These are phyloP conservation scores for Lasioglossum malachurum DNA, from an alignment of 2,888 invertebrate genomes.

Conservation along the genomic window DNA sequence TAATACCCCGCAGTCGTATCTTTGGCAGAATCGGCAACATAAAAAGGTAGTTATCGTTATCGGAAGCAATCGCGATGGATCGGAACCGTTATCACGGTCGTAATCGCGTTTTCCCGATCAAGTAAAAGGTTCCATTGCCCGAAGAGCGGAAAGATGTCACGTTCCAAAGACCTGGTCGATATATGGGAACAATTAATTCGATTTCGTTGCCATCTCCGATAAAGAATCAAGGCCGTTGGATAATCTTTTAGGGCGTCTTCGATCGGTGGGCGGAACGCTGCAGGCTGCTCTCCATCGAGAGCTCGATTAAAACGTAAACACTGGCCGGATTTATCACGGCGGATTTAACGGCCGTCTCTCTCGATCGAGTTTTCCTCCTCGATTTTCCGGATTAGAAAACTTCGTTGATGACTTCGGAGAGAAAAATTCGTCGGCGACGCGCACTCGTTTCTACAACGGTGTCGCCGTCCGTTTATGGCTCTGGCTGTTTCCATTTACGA, in stretches of 20 bases:
- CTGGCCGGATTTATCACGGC: not conserved
- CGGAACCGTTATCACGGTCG: not conserved
- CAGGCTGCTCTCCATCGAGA: not conserved
- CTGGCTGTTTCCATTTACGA: not conserved
- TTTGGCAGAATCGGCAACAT: not conserved
- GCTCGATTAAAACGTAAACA: slow-evolving; percentile 7
- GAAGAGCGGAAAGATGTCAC: not conserved
- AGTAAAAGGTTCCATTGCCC: not conserved
- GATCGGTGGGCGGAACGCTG: not conserved
- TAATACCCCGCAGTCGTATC: not conserved
- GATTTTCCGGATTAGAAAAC: not conserved
- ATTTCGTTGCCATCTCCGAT: not conserved
- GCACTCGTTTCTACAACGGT: not conserved
- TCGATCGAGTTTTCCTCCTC: not conserved
- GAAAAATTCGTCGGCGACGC: not conserved
- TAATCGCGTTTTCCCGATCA: not conserved
- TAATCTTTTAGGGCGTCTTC: slow-evolving; percentile 4
- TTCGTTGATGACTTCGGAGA: not conserved
- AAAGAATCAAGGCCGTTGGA: not conserved
- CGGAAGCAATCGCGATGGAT: not conserved
- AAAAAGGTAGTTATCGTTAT: not conserved
- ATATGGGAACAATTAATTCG: not conserved
- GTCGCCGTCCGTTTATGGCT: not conserved
- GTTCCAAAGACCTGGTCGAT: not conserved
- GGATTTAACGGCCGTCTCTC: not conserved